Evolutionary conservation across 1,140 invertebrate species (phyloP).

Genomic region (Pristionchus pacificus): DNA sequence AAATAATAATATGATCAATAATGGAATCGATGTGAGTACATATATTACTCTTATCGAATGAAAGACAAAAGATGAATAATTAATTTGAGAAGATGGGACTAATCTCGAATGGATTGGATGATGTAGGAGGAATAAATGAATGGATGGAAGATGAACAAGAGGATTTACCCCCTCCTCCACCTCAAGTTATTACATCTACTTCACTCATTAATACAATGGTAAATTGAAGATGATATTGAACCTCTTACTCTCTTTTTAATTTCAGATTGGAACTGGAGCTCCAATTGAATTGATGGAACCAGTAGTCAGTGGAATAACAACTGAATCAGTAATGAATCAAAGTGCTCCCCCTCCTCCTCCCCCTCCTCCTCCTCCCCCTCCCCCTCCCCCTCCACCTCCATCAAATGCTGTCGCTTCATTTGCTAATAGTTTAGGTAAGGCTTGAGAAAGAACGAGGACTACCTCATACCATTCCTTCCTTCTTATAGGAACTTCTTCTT

Average conservation of each 20-base stretch:
- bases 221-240: no score
- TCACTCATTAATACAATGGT: neutral
- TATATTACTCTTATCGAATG: no score
- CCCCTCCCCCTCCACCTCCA: conserved; percentile 18
- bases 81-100: no score
- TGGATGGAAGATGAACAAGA: conserved; percentile 33
- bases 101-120: no score
- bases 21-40: no score
- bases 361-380: conserved; percentile 36
- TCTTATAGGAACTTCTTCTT: neutral
- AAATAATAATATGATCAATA: no score
- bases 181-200: conserved; percentile 8
- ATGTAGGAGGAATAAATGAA: neutral
- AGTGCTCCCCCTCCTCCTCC: conserved; percentile 4
- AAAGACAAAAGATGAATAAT: no score
- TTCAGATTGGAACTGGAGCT: neutral
- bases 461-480: neutral
- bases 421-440: conserved; percentile 1
- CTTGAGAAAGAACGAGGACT: neutral
- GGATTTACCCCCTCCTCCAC: conserved; percentile 34
- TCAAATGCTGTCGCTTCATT: conserved; percentile 9
- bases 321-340: no score
- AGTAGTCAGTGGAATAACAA: no score
- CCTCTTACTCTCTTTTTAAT: no score
- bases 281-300: no score